Conservation (phyloP, 1,140 invertebrate species). For the Bombus huntii region DNA sequence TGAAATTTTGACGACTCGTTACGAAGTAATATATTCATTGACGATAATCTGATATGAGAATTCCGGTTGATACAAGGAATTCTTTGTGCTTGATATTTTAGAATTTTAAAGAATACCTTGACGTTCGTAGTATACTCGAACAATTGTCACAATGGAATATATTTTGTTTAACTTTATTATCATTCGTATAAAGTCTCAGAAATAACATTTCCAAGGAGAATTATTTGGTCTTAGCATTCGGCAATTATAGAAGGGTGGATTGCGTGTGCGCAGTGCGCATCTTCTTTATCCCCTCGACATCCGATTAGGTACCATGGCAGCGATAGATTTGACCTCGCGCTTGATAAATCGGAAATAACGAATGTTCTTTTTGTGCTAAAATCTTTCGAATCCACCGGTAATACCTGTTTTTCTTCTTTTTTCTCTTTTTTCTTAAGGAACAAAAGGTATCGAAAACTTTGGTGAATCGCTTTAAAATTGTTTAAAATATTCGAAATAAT, state of each 20-base stretch:
- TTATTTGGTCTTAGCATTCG: conserved; percentile 13
- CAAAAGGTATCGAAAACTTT: not conserved
- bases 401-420: not conserved
- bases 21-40: conserved; percentile 19
- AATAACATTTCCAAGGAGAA: not conserved
- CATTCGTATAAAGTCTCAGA: not conserved
- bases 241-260: conserved; percentile 44
- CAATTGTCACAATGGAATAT: too few relatives aligned
- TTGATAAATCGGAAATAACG: not conserved
- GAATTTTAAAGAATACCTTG: not conserved
- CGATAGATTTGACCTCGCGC: conserved; percentile 53
- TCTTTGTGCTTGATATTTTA: too few relatives aligned
- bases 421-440: fast-evolving
- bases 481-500: not conserved
- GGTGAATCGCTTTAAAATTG: not conserved
- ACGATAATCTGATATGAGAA: conserved; percentile 13
- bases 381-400: not conserved
- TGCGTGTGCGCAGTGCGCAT: conserved; percentile 68
- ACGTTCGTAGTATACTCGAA: not conserved
- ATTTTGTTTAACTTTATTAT: too few relatives aligned
- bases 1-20: conserved; percentile 37
- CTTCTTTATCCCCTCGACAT: conserved; percentile 58
- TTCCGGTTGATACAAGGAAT: too few relatives aligned
- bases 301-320: conserved; percentile 57
- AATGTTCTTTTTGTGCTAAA: not conserved